Conservation (phyloP, 2,113 vertebrate species). For the Eublepharis macularius region DNA sequence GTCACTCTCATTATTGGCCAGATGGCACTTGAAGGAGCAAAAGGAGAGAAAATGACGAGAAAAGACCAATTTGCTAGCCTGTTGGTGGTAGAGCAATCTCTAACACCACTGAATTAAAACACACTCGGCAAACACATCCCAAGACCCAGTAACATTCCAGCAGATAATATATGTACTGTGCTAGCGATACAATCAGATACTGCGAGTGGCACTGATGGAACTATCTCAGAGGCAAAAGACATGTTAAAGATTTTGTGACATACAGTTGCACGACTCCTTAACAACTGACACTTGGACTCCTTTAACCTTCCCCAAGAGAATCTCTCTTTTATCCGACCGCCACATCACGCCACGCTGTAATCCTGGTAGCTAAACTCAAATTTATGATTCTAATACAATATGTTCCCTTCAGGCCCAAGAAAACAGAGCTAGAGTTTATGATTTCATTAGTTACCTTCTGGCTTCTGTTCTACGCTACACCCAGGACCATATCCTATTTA, state of each 20-base stretch:
- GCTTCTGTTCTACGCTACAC: not conserved
- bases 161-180: fast-evolving
- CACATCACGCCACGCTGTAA: not conserved
- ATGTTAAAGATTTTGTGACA: slow-evolving; percentile 12
- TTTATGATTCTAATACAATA: not conserved
- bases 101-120: not conserved
- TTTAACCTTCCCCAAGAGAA: slow-evolving; percentile 9
- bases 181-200: not conserved
- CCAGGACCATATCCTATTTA: not conserved
- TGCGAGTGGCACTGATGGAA: slow-evolving; percentile 19
- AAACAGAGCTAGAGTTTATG: not conserved
- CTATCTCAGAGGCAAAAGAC: not conserved
- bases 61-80: slow-evolving; percentile 1
- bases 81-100: not conserved
- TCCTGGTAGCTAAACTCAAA: not conserved
- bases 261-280: not conserved
- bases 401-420: not conserved
- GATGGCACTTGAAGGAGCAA: not conserved
- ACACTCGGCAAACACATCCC: not conserved
- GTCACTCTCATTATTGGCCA: not conserved
- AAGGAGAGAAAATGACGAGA: not conserved
- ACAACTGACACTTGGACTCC: not conserved
- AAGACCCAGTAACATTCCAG: not conserved
- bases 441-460: slow-evolving; percentile 5
- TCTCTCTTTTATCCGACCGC: not conserved